phyloP scores from a whole-genome alignment of 2,113 vertebrate genomes.

The Morone saxatilis region DNA sequence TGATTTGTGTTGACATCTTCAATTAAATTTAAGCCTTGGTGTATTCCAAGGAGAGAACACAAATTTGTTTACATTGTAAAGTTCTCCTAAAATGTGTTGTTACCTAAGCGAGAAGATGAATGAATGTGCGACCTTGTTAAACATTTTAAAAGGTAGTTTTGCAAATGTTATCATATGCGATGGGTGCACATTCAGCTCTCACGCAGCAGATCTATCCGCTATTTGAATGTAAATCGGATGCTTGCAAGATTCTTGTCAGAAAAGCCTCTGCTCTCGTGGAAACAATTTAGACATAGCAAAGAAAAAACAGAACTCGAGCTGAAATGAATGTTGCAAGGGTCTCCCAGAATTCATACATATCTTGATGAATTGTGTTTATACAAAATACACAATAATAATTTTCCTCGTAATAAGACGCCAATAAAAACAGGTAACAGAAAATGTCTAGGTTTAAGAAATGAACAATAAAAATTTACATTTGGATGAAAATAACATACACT shows the following conservation, averaged over 20 bases:
- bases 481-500: background rate
- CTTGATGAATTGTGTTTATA: background rate
- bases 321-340: constrained; percentile 4
- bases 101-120: background rate
- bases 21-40: constrained; percentile 46
- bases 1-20: constrained; percentile 66
- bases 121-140: constrained; percentile 3
- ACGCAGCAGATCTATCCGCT: background rate
- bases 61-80: constrained; percentile 17
- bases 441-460: background rate
- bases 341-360: constrained; percentile 20
- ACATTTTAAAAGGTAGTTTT: constrained; percentile 17
- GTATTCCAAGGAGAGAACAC: constrained; percentile 39
- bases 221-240: constrained; percentile 15
- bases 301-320: background rate
- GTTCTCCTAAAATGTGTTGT: background rate
- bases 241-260: constrained; percentile 5
- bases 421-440: background rate
- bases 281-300: constrained; percentile 15
- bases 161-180: background rate
- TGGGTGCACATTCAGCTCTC: background rate
- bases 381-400: background rate
- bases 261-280: background rate
- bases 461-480: constrained; percentile 6
- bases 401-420: background rate